Conservation (phyloP, 1,140 invertebrate species). For the Penaeus japonicus region DNA sequence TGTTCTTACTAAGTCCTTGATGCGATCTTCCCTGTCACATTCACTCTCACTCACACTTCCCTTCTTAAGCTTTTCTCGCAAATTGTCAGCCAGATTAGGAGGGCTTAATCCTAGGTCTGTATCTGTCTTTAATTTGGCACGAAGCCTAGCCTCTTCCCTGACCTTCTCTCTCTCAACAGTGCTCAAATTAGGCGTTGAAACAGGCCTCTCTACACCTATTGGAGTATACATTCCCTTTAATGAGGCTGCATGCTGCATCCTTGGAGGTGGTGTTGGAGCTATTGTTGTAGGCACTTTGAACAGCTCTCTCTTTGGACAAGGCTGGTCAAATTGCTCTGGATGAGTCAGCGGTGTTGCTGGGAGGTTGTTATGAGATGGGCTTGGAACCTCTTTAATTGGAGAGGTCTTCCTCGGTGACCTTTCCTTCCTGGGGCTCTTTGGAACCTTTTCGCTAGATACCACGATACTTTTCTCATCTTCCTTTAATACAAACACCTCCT, state of each 20-base stretch:
- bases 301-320: not conserved
- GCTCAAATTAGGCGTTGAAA: conserved; percentile 62
- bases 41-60: conserved; percentile 20
- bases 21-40: not conserved
- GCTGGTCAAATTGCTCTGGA: conserved; percentile 60
- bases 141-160: conserved; percentile 73
- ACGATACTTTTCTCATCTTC: not conserved
- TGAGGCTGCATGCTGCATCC: not conserved
- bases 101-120: conserved; percentile 77
- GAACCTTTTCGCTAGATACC: not conserved
- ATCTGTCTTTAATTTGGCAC: conserved; percentile 76
- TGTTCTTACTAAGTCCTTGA: not conserved
- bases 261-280: conserved; percentile 6
- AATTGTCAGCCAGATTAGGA: conserved; percentile 70
- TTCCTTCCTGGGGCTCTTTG: not conserved
- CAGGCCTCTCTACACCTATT: conserved; percentile 25
- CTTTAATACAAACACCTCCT: conserved; percentile 18
- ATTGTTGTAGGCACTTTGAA: not conserved
- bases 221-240: not conserved
- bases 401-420: not conserved
- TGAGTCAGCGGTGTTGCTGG: conserved; percentile 61
- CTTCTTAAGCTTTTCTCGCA: conserved; percentile 41
- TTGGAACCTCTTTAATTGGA: conserved; percentile 9
- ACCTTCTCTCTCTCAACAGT: conserved; percentile 68
- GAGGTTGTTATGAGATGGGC: conserved; percentile 38